Percentiles rank a stretch among this genome's conserved stretches.
phyloP scores from a whole-genome alignment of 2,888 invertebrate genomes.

The Agonopterix alstromeriana region DNA sequence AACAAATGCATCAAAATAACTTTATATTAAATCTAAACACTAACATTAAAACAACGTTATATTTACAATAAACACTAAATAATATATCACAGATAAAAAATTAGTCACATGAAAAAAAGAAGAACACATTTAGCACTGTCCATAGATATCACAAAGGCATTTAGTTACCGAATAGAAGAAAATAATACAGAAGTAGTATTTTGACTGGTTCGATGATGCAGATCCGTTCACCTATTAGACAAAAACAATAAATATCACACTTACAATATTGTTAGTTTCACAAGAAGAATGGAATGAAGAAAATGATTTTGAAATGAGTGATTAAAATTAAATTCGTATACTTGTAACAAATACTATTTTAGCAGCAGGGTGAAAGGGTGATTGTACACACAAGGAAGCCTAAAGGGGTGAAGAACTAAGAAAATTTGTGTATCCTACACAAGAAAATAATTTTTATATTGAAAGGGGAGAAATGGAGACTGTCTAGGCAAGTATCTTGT shows the following conservation, averaged over 20 bases:
- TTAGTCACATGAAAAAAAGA: constrained; percentile 17
- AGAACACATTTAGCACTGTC: constrained; percentile 11
- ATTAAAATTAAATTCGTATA: not conserved
- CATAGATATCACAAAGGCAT: constrained; percentile 28
- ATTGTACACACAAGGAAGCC: not conserved
- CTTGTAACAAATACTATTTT: not conserved
- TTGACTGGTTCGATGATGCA: constrained; percentile 8
- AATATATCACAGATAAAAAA: constrained; percentile 26
- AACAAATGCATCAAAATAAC: too few relatives aligned
- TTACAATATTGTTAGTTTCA: not conserved
- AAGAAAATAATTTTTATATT: too few relatives aligned
- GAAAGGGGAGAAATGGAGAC: too few relatives aligned
- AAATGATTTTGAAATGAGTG: not conserved
- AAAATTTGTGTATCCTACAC: too few relatives aligned
- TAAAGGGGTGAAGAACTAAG: not conserved
- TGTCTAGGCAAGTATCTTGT: too few relatives aligned
- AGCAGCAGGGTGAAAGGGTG: not conserved
- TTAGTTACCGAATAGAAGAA: constrained; percentile 32
- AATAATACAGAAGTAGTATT: constrained; percentile 13
- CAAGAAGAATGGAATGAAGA: not conserved
- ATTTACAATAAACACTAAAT: constrained; percentile 13
- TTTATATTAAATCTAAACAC: not conserved
- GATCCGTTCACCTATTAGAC: constrained; percentile 33
- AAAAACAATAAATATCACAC: constrained; percentile 9
- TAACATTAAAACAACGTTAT: constrained; percentile 7